Percentiles rank a stretch among this genome's conserved stretches.
Conservation (phyloP, 2,888 invertebrate genomes). For the Cephus sareptanus region DNA sequence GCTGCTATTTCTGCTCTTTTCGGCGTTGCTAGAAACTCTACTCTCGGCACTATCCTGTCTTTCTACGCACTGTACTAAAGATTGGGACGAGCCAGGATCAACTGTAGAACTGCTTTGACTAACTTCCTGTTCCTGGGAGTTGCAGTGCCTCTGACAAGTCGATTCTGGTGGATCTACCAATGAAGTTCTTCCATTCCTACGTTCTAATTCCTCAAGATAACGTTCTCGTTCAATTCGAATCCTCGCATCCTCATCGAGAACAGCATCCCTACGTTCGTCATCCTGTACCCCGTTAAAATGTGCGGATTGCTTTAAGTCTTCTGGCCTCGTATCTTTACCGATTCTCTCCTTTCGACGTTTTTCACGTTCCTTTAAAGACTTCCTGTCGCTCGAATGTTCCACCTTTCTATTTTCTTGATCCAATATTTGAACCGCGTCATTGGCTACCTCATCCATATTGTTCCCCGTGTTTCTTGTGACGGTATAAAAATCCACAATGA, state of each 20-base stretch:
- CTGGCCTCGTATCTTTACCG: conserved; percentile 20
- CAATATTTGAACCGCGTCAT: conserved; percentile 56
- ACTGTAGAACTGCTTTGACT: background rate
- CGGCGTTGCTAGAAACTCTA: background rate
- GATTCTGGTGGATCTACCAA: background rate
- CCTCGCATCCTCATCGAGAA: conserved; percentile 27
- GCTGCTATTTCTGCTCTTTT: conserved; percentile 8
- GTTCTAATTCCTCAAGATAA: conserved; percentile 20
- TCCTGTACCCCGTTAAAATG: background rate
- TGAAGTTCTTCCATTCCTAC: background rate
- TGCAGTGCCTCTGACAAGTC: background rate
- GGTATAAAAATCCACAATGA: conserved; percentile 68
- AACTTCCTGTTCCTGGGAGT: background rate
- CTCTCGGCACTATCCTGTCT: conserved; percentile 17
- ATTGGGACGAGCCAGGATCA: background rate
- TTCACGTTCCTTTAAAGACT: conserved; percentile 1
- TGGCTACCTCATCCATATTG: conserved; percentile 63
- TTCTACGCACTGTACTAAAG: conserved; percentile 1
- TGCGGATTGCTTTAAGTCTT: conserved; percentile 28
- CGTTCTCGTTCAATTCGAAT: conserved; percentile 28
- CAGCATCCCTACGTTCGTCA: conserved; percentile 19
- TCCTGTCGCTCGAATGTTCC: conserved; percentile 14
- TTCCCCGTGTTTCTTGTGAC: conserved; percentile 59
- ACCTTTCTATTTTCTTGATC: conserved; percentile 37
- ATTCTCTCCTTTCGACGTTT: conserved; percentile 12